These are phyloP conservation scores for Ceramica pisi DNA, from an alignment of 2,888 invertebrate species.

Conservation along the genomic window DNA sequence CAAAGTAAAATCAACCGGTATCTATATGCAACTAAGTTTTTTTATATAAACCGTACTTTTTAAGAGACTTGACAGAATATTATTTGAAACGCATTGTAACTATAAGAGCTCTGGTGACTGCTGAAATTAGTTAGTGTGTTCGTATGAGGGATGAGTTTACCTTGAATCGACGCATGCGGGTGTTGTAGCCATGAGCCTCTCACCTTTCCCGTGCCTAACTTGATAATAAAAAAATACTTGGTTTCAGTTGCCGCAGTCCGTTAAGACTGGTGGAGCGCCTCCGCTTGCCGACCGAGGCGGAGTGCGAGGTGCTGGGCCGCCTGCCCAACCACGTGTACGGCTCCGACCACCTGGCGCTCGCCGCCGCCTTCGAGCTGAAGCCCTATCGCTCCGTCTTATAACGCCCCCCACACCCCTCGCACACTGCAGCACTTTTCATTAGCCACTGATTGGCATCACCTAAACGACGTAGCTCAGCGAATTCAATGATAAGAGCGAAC, in stretches of 20 bases:
- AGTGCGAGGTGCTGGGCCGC: slow-evolving; percentile 89
- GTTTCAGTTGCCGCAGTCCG: slow-evolving; percentile 77
- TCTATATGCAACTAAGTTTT: too few relatives aligned
- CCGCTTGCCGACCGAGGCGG: slow-evolving; percentile 91
- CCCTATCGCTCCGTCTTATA: slow-evolving; percentile 66
- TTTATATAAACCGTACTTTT: too few relatives aligned
- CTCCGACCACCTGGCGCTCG: slow-evolving; percentile 96
- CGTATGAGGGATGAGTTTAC: too few relatives aligned
- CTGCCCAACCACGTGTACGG: slow-evolving; percentile 95
- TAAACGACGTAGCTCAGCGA: neutral
- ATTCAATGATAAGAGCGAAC: neutral
- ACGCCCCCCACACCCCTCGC: slow-evolving; percentile 8
- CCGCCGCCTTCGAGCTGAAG: slow-evolving; percentile 92
- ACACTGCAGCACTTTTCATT: slow-evolving; percentile 5
- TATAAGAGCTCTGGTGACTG: too few relatives aligned
- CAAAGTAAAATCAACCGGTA: too few relatives aligned
- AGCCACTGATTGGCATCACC: neutral
- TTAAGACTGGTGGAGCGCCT: slow-evolving; percentile 92
- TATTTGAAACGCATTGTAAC: too few relatives aligned
- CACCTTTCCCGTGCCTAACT: too few relatives aligned
- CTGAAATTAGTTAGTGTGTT: too few relatives aligned
- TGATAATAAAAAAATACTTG: neutral
- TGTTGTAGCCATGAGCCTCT: too few relatives aligned
- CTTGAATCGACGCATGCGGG: too few relatives aligned
- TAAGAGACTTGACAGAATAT: too few relatives aligned